Evolutionary conservation across 2,113 vertebrate species (phyloP), one percentile per base, ranked within the genome.

Genomic region (Ramphastos sulfuratus): DNA sequence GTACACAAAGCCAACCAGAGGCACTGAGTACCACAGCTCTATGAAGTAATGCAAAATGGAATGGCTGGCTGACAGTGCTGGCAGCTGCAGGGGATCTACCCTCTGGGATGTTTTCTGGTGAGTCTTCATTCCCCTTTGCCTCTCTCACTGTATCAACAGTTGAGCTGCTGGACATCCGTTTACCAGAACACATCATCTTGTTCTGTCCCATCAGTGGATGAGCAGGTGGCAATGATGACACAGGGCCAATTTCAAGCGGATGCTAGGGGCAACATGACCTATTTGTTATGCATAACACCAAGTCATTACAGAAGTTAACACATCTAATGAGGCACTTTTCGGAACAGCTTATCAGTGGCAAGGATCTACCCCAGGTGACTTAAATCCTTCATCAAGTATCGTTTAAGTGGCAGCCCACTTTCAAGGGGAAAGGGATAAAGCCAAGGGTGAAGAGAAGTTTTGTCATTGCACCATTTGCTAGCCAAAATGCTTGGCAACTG

Each of bases 171-270:
- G 76, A 71, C 48, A 76, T 80, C 20, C 2, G 0, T 67, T 92
- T 93, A 85, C 72, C 81, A 89, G 59, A 87, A 95, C 59, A 79
- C 65, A 88, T 87, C 76, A 81, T 93, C 48, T 82, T 92, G 3
- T 35, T 85, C 65, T 48, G 55, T 58, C 58, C 72, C 73, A 69
- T 61, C 87, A 85, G 61, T 4, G 7, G 86, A 85, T 52, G 25
- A 87, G 86, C 81, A 95, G 84, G 94, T 92, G 91, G 80, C 56
- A 82, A 78, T 16, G 66, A 67, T 75, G 84, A 83, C 82, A 92
- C 1, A 0, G 18, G 61, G 87, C 63, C 80, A 88, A 10, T 46
- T 83, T 69, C 7, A 8, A 92, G 55, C 46, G 58, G 56, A 35
- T 39, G 42, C 31, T 81, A 78, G 89, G 58, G 65, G 60, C 70